phyloP scores from a whole-genome alignment of 2,888 invertebrate genomes.

The Liodrosophila aerea region DNA sequence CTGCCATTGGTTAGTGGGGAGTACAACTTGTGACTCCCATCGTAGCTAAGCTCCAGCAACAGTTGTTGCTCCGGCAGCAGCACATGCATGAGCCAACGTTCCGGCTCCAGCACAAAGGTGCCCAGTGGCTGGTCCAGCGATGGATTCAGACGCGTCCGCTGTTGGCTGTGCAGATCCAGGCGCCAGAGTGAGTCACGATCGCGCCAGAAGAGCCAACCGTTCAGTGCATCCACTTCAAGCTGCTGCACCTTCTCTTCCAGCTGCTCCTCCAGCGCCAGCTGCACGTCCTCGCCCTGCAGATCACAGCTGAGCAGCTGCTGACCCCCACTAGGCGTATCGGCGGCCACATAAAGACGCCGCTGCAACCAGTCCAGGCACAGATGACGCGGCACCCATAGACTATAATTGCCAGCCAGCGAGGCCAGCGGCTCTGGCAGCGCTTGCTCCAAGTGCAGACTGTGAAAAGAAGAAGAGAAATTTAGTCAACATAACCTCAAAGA shows the following conservation, averaged over 20 bases:
- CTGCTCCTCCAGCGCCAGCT: not conserved
- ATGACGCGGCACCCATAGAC: constrained; percentile 86
- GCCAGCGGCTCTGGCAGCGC: not conserved
- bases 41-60: constrained; percentile 71
- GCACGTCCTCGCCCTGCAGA: constrained; percentile 18
- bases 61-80: constrained; percentile 39
- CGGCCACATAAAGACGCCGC: constrained; percentile 91
- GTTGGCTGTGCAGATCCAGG: constrained; percentile 45
- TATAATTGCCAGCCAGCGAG: constrained; percentile 77
- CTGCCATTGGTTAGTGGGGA: constrained; percentile 21
- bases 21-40: constrained; percentile 42
- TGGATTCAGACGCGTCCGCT: constrained; percentile 11
- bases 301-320: constrained; percentile 33
- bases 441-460: constrained; percentile 26
- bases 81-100: constrained; percentile 61
- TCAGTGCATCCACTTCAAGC: constrained; percentile 95
- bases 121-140: constrained; percentile 20
- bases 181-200: constrained; percentile 49
- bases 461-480: not conserved
- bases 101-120: constrained; percentile 55
- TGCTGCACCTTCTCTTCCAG: constrained; percentile 85
- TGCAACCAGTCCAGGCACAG: constrained; percentile 95
- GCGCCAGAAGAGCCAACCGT: constrained; percentile 93
- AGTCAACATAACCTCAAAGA: too few species aligned
- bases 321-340: constrained; percentile 82